phyloP scores from a whole-genome alignment of 2,888 invertebrate species.

The Augochlorella aurata region DNA sequence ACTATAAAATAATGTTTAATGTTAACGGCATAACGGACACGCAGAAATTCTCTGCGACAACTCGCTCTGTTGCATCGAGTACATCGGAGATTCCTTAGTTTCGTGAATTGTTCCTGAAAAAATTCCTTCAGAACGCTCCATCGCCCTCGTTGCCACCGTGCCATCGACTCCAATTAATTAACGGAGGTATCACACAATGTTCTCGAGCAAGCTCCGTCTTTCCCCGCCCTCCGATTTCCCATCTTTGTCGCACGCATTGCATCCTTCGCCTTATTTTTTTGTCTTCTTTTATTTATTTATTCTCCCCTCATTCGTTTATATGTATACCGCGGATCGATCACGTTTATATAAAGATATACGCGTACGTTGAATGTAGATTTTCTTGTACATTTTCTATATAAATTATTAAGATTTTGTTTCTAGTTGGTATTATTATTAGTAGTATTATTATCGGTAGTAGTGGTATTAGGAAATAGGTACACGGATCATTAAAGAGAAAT shows the following conservation, averaged over 20 bases:
- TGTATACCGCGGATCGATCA: constrained; percentile 64
- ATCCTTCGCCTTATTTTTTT: constrained; percentile 7
- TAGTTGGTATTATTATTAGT: constrained; percentile 68
- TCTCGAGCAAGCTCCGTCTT: constrained; percentile 50
- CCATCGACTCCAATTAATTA: constrained; percentile 13
- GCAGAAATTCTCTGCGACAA: background rate
- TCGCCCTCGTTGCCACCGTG: constrained; percentile 34
- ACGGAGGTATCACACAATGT: constrained; percentile 13
- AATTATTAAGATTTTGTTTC: constrained; percentile 73
- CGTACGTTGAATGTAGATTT: constrained; percentile 80
- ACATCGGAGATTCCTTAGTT: constrained; percentile 9
- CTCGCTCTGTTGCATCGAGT: background rate
- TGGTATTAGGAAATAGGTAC: constrained; percentile 33
- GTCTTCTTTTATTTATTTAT: constrained; percentile 71
- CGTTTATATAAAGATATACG: constrained; percentile 73
- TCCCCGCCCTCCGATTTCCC: constrained; percentile 42
- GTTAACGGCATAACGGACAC: background rate
- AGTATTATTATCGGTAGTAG: constrained; percentile 48
- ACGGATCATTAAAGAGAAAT: constrained; percentile 48
- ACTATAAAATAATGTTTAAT: background rate
- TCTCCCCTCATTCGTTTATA: constrained; percentile 66
- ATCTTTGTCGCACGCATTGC: constrained; percentile 40
- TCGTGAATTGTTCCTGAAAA: constrained; percentile 27
- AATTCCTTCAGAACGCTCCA: background rate
- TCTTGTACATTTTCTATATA: constrained; percentile 80